phyloP scores from a whole-genome alignment of 2,888 invertebrate species.

The Tachina grossa region DNA sequence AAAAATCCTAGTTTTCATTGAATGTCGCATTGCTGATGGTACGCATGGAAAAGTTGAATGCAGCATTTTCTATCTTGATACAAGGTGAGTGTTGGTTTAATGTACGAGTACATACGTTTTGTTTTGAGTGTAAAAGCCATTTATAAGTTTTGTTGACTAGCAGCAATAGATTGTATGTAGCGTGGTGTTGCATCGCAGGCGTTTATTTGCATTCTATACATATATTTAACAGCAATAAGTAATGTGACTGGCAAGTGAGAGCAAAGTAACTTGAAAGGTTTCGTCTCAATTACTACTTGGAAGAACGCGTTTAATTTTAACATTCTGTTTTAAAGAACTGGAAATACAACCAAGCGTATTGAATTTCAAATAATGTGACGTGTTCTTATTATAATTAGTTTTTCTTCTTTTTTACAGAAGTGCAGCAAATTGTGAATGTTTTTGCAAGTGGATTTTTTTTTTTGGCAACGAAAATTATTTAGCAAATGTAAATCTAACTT shows the following conservation, averaged over 20 bases:
- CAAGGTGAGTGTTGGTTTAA: too few relatives aligned
- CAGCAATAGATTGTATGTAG: not conserved
- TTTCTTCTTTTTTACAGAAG: not conserved
- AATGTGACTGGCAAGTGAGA: slow-evolving; percentile 11
- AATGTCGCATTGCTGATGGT: too few relatives aligned
- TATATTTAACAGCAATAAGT: slow-evolving; percentile 13
- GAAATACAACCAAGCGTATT: not conserved
- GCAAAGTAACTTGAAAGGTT: slow-evolving; percentile 38
- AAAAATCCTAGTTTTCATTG: too few relatives aligned
- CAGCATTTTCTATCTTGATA: too few relatives aligned
- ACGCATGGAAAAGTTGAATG: too few relatives aligned
- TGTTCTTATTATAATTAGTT: not conserved
- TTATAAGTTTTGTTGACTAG: slow-evolving; percentile 9
- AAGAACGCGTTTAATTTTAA: slow-evolving; percentile 36
- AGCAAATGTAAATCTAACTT: too few relatives aligned
- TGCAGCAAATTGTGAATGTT: slow-evolving; percentile 12
- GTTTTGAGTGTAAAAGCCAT: slow-evolving; percentile 16
- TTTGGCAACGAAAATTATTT: not conserved
- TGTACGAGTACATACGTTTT: not conserved
- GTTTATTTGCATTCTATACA: slow-evolving; percentile 16
- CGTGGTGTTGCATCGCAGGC: not conserved
- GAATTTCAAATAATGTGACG: slow-evolving; percentile 33
- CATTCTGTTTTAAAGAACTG: not conserved
- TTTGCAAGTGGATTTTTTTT: not conserved
- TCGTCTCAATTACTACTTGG: slow-evolving; percentile 27